Evolutionary conservation across 2,113 vertebrate genomes (phyloP).

Genomic region (Sakesphorus luctuosus): DNA sequence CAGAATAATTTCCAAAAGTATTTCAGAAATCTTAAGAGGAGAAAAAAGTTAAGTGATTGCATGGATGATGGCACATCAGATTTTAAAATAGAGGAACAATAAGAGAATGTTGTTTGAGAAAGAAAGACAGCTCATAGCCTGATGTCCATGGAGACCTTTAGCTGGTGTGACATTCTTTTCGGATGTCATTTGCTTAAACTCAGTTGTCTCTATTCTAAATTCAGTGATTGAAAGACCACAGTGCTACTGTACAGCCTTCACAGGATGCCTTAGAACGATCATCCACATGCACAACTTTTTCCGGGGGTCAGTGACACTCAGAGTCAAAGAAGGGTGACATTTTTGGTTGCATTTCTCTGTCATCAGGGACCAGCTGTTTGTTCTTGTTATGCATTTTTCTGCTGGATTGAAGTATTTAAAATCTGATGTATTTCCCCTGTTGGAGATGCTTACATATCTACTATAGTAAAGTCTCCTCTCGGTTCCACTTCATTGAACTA

Average conservation of each 20-base stretch:
- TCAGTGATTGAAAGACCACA: not conserved
- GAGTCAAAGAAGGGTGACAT: not conserved
- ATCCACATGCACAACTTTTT: not conserved
- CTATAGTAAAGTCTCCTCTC: not conserved
- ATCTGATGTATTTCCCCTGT: not conserved
- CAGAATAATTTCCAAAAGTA: not conserved
- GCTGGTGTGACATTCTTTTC: not conserved
- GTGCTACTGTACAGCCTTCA: not conserved
- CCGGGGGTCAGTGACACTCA: not conserved
- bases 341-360: not conserved
- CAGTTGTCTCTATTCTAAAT: not conserved
- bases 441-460: not conserved
- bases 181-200: not conserved
- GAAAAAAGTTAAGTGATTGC: not conserved
- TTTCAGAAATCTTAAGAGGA: not conserved
- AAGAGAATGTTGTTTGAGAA: not conserved
- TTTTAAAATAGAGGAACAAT: not conserved
- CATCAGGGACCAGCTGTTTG: not conserved
- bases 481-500: not conserved
- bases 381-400: not conserved
- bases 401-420: not conserved
- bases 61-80: not conserved
- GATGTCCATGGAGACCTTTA: not conserved
- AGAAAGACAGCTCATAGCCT: not conserved
- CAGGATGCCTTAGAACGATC: not conserved